Base-by-base conservation (phyloP, 2,113 vertebrate genomes). In the Anthoscopus minutus region DNA sequence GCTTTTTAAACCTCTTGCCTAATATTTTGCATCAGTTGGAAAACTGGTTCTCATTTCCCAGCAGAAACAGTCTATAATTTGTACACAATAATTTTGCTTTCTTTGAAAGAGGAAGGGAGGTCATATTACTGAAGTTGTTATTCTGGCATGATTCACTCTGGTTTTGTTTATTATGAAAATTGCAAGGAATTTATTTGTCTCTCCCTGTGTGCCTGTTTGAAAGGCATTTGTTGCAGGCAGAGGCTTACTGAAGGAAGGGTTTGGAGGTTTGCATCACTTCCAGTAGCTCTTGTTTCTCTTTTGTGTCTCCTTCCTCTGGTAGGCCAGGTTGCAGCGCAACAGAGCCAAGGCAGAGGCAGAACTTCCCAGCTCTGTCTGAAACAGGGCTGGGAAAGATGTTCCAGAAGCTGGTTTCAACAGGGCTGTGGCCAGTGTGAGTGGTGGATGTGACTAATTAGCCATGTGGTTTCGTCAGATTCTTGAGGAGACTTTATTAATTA, bases 131-230 rank as follows among this genome's bases (percentile, higher is more conserved):
- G 88, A 45, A 85, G 42, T 50, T 85, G 89, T 96, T 92, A 61
- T 53, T 86, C 84, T 60, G 35, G 44, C 51, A 37, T 97, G 95
- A 96, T 95, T 97, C 96, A 96, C 76, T 95, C 86, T 87, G 94
- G 94, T 73, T 96, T 94, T 73, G 56, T 96, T 97, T 96, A 90
- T 97, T 97, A 95, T 95, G 96, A 95, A 96, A 97, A 96, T 96
- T 88, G 89, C 73, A 50, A 61, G 61, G 95, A 85, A 92, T 97
- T 96, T 90, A 62, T 96, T 96, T 88, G 88, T 92, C 87, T 90
- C 83, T 94, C 38, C 67, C 61, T 67, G 42, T 54, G 20, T 93
- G 92, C 85, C 84, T 71, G 64, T 93, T 93, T 89, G 83, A 96
- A 94, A 96, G 89, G 92, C 74, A 74, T 92, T 70, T 86, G 40